Conservation (phyloP, 2,113 vertebrate genomes). For the Bostrychus sinensis region DNA sequence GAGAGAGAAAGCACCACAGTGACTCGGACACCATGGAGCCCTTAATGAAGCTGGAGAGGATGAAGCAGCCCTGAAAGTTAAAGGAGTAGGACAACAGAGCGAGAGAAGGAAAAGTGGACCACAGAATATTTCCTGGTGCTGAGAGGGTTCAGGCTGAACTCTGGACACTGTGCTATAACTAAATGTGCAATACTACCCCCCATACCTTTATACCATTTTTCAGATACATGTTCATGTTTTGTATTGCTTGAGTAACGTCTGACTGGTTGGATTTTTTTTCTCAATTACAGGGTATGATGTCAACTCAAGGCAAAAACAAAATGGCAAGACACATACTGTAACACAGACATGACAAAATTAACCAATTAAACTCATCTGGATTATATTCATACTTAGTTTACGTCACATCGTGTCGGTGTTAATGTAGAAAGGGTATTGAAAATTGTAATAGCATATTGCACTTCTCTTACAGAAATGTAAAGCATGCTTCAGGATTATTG, state of each 20-base stretch:
- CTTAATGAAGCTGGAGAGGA: slow-evolving; percentile 85
- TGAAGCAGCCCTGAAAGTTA: slow-evolving; percentile 81
- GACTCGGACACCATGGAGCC: slow-evolving; percentile 86
- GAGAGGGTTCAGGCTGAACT: slow-evolving; percentile 52
- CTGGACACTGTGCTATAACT: slow-evolving; percentile 57
- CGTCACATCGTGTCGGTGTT: slow-evolving; percentile 22
- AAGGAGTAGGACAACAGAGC: background rate
- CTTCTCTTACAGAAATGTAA: slow-evolving; percentile 42
- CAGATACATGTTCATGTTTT: background rate
- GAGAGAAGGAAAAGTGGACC: slow-evolving; percentile 35
- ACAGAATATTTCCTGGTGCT: slow-evolving; percentile 59
- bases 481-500: slow-evolving; percentile 52
- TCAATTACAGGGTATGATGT: slow-evolving; percentile 55
- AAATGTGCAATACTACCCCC: slow-evolving; percentile 47
- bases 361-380: slow-evolving; percentile 19
- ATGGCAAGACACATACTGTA: slow-evolving; percentile 21
- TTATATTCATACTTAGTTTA: slow-evolving; percentile 9
- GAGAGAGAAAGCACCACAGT: slow-evolving; percentile 87
- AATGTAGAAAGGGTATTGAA: slow-evolving; percentile 23
- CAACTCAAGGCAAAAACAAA: slow-evolving; percentile 33
- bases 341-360: background rate
- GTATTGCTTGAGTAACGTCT: slow-evolving; percentile 14
- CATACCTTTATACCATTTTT: slow-evolving; percentile 8
- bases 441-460: slow-evolving; percentile 39
- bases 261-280: slow-evolving; percentile 34